Percentiles rank a stretch among this genome's conserved stretches.
Evolutionary conservation across 2,888 invertebrate genomes (phyloP).

Genomic region (Strigamia transsilvanica): DNA sequence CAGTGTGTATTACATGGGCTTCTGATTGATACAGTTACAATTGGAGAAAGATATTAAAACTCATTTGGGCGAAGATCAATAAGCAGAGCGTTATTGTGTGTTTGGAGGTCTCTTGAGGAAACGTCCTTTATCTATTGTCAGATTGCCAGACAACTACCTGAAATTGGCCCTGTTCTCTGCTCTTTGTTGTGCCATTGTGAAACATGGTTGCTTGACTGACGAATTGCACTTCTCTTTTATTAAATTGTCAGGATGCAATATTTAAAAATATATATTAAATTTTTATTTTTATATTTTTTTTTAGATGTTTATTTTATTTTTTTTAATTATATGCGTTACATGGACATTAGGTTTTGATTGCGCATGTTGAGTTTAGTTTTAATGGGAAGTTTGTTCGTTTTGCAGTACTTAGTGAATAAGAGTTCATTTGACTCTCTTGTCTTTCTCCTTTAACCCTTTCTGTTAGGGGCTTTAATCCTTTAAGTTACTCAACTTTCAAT

Average conservation of each 20-base stretch:
- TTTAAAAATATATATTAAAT: neutral
- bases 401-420: neutral
- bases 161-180: conserved; percentile 16
- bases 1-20: neutral
- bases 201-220: conserved; percentile 21
- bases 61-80: conserved; percentile 34
- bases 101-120: conserved; percentile 45
- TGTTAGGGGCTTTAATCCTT: conserved; percentile 22
- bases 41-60: conserved; percentile 41
- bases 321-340: neutral
- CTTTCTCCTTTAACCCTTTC: conserved; percentile 26
- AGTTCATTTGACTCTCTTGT: conserved; percentile 17
- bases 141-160: conserved; percentile 46
- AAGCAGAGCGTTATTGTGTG: conserved; percentile 33
- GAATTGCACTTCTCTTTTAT: neutral
- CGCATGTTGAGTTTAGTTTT: neutral
- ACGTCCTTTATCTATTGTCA: conserved; percentile 41
- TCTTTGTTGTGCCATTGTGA: conserved; percentile 9
- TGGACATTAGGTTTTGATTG: neutral
- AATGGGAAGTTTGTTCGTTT: neutral
- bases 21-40: conserved; percentile 9
- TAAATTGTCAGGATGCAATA: conserved; percentile 1
- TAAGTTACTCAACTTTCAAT: conserved; percentile 38
- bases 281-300: neutral
- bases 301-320: no score